Evolutionary conservation across 2,113 vertebrate genomes (phyloP).

Genomic region (Archocentrus centrarchus): DNA sequence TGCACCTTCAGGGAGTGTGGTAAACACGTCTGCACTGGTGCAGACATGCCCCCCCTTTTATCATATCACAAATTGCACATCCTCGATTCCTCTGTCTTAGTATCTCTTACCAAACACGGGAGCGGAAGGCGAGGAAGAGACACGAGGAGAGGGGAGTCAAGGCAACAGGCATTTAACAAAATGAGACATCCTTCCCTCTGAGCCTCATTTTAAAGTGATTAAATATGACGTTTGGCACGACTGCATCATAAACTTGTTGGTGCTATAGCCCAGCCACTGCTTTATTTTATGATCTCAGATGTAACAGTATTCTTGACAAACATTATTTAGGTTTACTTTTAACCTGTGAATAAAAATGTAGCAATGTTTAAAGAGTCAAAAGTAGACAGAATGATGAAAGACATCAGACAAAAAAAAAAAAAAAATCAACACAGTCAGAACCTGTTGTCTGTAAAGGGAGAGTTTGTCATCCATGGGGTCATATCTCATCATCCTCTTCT

Average conservation of each 20-base stretch:
- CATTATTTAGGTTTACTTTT: neutral
- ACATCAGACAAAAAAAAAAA: neutral
- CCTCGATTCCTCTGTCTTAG: neutral
- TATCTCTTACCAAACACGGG: neutral
- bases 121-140: neutral
- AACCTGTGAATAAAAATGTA: neutral
- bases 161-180: neutral
- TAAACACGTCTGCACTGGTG: neutral
- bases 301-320: neutral
- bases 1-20: too few relatives aligned
- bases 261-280: neutral
- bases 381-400: neutral
- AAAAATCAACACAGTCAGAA: conserved; percentile 54
- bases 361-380: neutral
- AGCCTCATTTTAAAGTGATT: neutral
- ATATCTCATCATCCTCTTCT: conserved; percentile 92
- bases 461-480: conserved; percentile 93
- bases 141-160: too few relatives aligned
- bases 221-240: neutral
- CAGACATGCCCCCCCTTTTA: neutral
- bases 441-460: conserved; percentile 95
- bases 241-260: neutral
- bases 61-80: conserved; percentile 2
- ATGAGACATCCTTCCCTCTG: neutral
- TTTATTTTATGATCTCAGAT: neutral